These are phyloP conservation scores for Polydrusus cervinus DNA, from an alignment of 2,888 invertebrate genomes.

Conservation along the genomic window DNA sequence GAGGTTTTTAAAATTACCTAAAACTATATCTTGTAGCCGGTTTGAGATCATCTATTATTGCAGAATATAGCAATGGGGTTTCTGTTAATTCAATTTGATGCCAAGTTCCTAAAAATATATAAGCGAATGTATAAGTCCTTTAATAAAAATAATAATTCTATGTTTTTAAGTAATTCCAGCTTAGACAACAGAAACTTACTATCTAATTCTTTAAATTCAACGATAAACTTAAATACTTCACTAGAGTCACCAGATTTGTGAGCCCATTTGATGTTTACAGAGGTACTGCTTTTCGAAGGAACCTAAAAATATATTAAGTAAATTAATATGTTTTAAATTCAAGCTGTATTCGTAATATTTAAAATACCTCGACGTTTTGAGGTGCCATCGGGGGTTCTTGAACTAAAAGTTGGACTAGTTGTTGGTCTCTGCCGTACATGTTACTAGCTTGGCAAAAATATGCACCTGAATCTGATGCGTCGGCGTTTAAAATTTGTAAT, in stretches of 20 bases:
- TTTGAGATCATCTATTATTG: constrained; percentile 79
- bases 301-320: constrained; percentile 70
- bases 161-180: too few species aligned
- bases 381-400: constrained; percentile 76
- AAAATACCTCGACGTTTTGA: constrained; percentile 73
- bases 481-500: constrained; percentile 80
- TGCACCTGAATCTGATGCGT: constrained; percentile 82
- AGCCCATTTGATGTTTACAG: constrained; percentile 85
- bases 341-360: too few species aligned
- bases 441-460: constrained; percentile 88
- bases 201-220: constrained; percentile 79
- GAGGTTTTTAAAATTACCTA: constrained; percentile 64
- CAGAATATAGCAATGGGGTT: constrained; percentile 77
- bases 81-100: constrained; percentile 79
- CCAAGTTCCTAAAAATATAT: constrained; percentile 73
- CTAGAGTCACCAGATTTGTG: constrained; percentile 80
- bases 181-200: constrained; percentile 71
- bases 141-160: too few species aligned
- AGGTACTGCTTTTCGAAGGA: constrained; percentile 81
- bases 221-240: constrained; percentile 81
- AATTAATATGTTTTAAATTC: too few species aligned
- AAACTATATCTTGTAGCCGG: constrained; percentile 82
- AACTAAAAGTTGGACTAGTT: constrained; percentile 81
- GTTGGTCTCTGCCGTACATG: constrained; percentile 82
- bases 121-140: neutral